Conservation (phyloP, 1,140 invertebrate genomes). For the Laodelphax striatellus region DNA sequence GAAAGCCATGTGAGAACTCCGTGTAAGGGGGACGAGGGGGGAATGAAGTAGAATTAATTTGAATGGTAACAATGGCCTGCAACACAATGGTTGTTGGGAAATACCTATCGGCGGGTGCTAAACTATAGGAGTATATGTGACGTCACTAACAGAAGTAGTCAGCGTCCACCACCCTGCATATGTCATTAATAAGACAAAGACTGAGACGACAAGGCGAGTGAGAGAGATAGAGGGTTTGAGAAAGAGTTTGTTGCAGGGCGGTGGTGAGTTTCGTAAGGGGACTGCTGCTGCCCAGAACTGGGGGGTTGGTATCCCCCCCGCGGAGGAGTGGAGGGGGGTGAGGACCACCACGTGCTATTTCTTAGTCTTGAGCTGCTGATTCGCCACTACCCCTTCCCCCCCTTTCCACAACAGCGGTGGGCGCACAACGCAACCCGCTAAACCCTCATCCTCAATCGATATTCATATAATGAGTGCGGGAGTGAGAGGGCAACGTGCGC, state of each 20-base stretch:
- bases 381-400: neutral
- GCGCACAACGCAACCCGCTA: neutral
- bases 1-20: neutral
- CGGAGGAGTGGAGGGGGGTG: neutral
- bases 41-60: neutral
- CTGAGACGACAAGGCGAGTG: slow-evolving; percentile 7
- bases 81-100: neutral
- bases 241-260: neutral
- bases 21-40: neutral
- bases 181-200: slow-evolving; percentile 16
- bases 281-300: neutral
- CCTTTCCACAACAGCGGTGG: too few species aligned
- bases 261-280: neutral
- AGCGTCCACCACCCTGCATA: slow-evolving; percentile 10
- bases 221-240: neutral
- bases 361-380: slow-evolving; percentile 6
- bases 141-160: slow-evolving; percentile 5
- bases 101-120: slow-evolving; percentile 4
- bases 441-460: slow-evolving; percentile 16
- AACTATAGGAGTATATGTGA: slow-evolving; percentile 7
- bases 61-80: slow-evolving; percentile 1
- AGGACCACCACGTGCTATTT: slow-evolving; percentile 14
- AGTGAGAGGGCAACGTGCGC: slow-evolving; percentile 8
- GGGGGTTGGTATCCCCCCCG: too few species aligned
- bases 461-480: slow-evolving; percentile 17